Percentiles rank a stretch among this genome's conserved stretches.
phyloP scores from a whole-genome alignment of 1,140 invertebrate genomes.

The Paracyclopina nana region DNA sequence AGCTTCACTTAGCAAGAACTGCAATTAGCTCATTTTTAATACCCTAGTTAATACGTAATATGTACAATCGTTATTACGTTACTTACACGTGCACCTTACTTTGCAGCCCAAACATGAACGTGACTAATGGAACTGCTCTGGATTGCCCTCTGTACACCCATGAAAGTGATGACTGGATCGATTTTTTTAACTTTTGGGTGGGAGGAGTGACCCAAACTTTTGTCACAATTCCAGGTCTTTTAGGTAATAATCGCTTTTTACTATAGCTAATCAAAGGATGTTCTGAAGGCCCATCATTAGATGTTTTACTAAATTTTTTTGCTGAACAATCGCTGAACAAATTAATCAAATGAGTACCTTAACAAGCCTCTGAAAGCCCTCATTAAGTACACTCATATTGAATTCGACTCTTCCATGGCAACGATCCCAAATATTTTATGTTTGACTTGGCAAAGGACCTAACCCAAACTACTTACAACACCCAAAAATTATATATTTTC shows the following conservation, averaged over 20 bases:
- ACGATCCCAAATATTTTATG: too few species aligned
- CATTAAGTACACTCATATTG: neutral
- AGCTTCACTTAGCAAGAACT: too few species aligned
- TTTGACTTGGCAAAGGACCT: too few species aligned
- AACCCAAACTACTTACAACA: too few species aligned
- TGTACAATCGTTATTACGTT: too few species aligned
- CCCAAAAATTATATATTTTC: too few species aligned
- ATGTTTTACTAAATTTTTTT: neutral
- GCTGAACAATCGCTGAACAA: neutral
- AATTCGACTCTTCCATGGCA: too few species aligned
- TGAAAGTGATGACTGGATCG: neutral
- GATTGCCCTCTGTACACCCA: neutral
- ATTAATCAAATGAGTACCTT: neutral
- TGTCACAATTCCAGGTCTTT: constrained; percentile 2
- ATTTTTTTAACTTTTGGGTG: constrained; percentile 9
- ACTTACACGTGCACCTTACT: too few species aligned
- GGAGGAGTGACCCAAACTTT: constrained; percentile 7
- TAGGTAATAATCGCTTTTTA: neutral
- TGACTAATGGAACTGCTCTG: too few species aligned
- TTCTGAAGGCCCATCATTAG: neutral
- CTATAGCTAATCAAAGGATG: neutral
- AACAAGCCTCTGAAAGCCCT: neutral
- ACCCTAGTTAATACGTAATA: too few species aligned
- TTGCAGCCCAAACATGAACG: too few species aligned
- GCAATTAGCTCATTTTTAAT: too few species aligned